phyloP scores from a whole-genome alignment of 2,113 vertebrate genomes.

The Ursus arctos region DNA sequence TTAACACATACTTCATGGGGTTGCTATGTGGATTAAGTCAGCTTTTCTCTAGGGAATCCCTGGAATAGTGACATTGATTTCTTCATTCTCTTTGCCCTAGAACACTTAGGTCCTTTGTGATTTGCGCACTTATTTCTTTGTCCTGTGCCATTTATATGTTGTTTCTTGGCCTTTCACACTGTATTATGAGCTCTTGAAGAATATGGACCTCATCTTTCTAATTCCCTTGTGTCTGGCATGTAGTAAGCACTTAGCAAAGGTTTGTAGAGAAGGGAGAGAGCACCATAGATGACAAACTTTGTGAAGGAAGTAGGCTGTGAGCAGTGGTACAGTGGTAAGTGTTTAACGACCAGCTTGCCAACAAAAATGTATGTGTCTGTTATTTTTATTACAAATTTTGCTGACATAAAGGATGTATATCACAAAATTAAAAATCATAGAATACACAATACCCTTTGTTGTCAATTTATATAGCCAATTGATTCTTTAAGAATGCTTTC shows the following conservation, averaged over 20 bases:
- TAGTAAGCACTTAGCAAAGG: not conserved
- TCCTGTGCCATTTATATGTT: not conserved
- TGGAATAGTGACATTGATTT: not conserved
- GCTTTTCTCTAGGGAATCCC: not conserved
- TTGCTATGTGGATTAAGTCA: not conserved
- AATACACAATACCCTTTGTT: not conserved
- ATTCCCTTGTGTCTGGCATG: not conserved
- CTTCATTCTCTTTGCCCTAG: not conserved
- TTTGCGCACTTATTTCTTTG: not conserved
- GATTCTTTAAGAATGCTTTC: not conserved
- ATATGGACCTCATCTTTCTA: not conserved
- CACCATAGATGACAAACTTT: not conserved
- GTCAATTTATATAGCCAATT: not conserved
- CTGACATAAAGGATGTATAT: not conserved
- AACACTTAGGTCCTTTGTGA: not conserved
- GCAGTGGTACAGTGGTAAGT: not conserved
- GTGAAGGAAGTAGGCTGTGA: conserved; percentile 15
- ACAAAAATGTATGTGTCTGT: not conserved
- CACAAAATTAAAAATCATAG: not conserved
- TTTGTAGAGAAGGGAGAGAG: not conserved
- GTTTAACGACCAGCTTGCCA: not conserved
- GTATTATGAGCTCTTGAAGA: not conserved
- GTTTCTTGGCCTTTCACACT: not conserved
- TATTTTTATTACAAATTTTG: not conserved
- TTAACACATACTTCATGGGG: not conserved